Conservation (phyloP, 2,888 invertebrate genomes). For the Arge pagana region DNA sequence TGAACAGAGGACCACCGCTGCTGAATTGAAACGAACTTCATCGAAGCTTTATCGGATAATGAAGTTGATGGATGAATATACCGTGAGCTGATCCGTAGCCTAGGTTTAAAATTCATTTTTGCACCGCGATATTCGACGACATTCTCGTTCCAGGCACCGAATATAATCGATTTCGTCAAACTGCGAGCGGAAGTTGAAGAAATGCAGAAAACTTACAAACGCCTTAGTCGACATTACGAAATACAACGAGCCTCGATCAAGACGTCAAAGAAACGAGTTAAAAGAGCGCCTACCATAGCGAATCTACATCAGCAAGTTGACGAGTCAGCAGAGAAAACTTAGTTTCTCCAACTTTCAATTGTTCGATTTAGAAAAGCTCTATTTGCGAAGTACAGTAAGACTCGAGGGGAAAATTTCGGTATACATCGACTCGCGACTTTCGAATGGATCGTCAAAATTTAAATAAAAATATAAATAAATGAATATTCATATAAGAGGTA, state of each 20-base stretch:
- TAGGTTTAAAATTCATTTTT: neutral
- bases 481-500: no score
- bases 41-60: conserved; percentile 56
- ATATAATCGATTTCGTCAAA: conserved; percentile 64
- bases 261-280: conserved; percentile 7
- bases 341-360: no score
- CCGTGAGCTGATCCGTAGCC: conserved; percentile 40
- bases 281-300: neutral
- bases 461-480: no score
- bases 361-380: no score
- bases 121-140: neutral
- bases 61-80: conserved; percentile 57
- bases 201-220: conserved; percentile 57
- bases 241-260: conserved; percentile 33
- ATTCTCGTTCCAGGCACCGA: conserved; percentile 55
- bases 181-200: conserved; percentile 61
- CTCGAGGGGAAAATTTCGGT: no score
- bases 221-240: conserved; percentile 45
- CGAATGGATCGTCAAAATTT: no score
- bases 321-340: no score
- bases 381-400: no score
- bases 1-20: conserved; percentile 54
- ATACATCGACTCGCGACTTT: no score
- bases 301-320: no score
- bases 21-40: conserved; percentile 56